Base-by-base conservation (phyloP, 2,113 vertebrate species). In the Dasyurus viverrinus region DNA sequence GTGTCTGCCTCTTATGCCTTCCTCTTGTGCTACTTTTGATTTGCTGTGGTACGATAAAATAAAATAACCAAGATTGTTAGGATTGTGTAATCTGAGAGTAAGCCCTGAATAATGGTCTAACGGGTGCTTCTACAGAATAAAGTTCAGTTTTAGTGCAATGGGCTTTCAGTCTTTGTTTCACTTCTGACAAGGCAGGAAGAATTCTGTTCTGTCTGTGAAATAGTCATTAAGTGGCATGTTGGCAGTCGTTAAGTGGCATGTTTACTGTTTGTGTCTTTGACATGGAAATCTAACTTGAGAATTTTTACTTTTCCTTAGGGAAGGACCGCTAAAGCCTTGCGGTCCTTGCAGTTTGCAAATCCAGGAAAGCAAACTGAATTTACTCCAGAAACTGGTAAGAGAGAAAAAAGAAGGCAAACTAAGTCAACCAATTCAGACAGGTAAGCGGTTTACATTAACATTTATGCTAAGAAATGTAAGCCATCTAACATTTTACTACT, bases 261-360 rank as follows among this genome's bases (percentile, higher is more conserved):
- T 42, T 93, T 53, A 68, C n/a, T 95, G 1, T 42, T 23, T 92
- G 54, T 55, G 92, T 10, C 9, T 68, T 91, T 97, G n/a, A 11
- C 96, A 26, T 96, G 94, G 76, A n/a, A 92, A 93, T 96, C 94
- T 91, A 46, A 95, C 93, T 96, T 95, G 8, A 90, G 52, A 50
- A 92, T 96, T 97, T 98, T 95, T 98, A 25, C 96, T 54, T 98
- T 97, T 96, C 36, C 98, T 96, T 94, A 99, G 99, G 99, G 98
- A 16, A 99, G 98, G 95, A 99, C 99, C 95, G 98, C 99, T 91
- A 99, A 99, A 96, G 98, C 99, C 95, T 98, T 99, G 97, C 98
- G 99, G 97, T 99, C 99, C 24, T 97, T 99, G 5, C 99, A 99
- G 93, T 99, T 99, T 98, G 95, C 99, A 97, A 99, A 99, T 97